These are phyloP conservation scores for Callithrix jacchus DNA, from an alignment of 2,113 vertebrate genomes.

Conservation along the genomic window DNA sequence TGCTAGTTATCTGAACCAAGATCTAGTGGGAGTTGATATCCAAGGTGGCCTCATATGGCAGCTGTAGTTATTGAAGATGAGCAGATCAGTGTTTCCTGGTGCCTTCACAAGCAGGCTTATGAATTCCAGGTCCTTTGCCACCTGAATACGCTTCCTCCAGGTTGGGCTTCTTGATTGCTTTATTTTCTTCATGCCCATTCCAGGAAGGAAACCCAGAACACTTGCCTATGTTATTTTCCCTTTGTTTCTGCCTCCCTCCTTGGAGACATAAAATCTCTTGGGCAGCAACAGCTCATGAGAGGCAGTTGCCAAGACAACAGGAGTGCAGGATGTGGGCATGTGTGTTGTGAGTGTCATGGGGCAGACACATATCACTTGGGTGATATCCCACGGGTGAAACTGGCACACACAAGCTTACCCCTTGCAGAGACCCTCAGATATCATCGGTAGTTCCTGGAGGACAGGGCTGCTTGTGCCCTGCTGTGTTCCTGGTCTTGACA, in stretches of 20 bases:
- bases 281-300: background rate
- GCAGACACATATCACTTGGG: background rate
- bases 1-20: background rate
- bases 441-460: background rate
- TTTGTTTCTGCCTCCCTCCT: constrained; percentile 19
- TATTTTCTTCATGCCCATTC: background rate
- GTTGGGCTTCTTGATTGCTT: background rate
- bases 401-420: background rate
- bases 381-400: background rate
- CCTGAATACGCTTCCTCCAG: background rate
- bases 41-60: background rate
- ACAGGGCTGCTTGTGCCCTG: background rate
- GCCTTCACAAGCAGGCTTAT: background rate
- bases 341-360: background rate
- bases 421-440: background rate
- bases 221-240: background rate
- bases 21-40: background rate
- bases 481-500: background rate
- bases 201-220: constrained; percentile 22
- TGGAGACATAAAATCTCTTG: constrained; percentile 39
- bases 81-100: background rate
- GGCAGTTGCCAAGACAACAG: background rate
- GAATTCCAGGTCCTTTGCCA: background rate
- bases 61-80: background rate
- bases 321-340: background rate